Base-by-base conservation (phyloP, 2,888 invertebrate genomes). In the Drosophila histrio region DNA sequence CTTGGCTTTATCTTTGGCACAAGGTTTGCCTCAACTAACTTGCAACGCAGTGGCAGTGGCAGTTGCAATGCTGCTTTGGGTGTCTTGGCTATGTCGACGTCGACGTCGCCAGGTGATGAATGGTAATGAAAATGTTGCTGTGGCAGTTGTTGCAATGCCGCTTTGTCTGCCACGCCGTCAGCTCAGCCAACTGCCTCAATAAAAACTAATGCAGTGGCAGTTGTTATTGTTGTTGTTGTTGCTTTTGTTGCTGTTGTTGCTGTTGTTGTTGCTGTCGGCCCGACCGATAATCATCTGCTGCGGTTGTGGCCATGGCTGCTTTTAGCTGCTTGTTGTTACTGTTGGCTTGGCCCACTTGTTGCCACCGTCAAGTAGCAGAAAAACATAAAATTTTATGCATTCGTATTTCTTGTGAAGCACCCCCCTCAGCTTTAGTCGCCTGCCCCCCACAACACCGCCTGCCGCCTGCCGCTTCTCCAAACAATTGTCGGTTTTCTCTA, bases 401-500 rank as follows among this genome's bases (percentile, higher is more conserved):
- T 83, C 89, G 89, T 89, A 83, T 83, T 85, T 89, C 86, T 89
- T 88, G 85, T 74, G 79, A 88, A 84, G 89, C 87, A 68, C 38
- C 49, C 46, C 56, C 22, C 62, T n/a, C 8, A 9, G 44, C n/a
- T 17, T 22, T 9, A 32, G 8, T 19, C n/a, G 15, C 11, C 15
- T 8, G 6, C 34, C 19, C 19, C 24, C 19, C 17, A n/a, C n/a
- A n/a, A n/a, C n/a, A 3, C 7, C 3, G 7, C 13, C 19, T 6
- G 15, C 28, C 15, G 41, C 49, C 32, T 47, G 54, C 58, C 30
- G 46, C 72, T 57, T 57, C 54, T 38, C 49, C 73, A 87, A 89
- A 87, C 84, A 89, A 89, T 88, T 84, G 84, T 79, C 87, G 89
- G 86, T 73, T 84, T 84, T 87, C 83, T 84, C 89, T 89, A 85